These are phyloP conservation scores for Caenorhabditis virilis DNA, from an alignment of 2,888 invertebrate genomes.

Conservation along the genomic window DNA sequence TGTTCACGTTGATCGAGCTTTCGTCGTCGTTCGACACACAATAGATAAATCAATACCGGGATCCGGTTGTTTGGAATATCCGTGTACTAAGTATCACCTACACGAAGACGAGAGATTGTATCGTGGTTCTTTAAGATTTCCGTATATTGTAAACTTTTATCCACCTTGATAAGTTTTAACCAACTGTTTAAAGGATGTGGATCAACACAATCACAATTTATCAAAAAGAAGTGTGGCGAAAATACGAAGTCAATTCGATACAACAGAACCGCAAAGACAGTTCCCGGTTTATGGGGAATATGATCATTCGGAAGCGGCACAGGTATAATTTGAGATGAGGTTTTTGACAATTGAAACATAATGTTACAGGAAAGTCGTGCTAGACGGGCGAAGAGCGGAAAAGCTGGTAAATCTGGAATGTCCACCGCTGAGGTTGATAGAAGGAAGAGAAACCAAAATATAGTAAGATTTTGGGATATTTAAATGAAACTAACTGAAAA, in stretches of 20 bases:
- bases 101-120: slow-evolving; percentile 32
- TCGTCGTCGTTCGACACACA: slow-evolving; percentile 15
- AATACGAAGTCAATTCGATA: slow-evolving; percentile 3
- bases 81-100: slow-evolving; percentile 13
- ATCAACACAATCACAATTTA: background rate
- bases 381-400: background rate
- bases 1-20: slow-evolving; percentile 18
- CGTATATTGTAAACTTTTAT: background rate
- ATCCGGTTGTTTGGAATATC: slow-evolving; percentile 20
- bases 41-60: background rate
- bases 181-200: too few relatives aligned
- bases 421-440: background rate
- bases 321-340: background rate
- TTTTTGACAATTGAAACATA: background rate
- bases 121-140: slow-evolving; percentile 20
- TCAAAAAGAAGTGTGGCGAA: background rate
- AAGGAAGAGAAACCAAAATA: background rate
- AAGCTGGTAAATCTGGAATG: background rate
- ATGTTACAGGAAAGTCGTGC: background rate
- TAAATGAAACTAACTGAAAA: background rate
- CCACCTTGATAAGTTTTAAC: too few relatives aligned
- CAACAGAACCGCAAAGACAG: background rate
- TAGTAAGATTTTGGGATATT: slow-evolving; percentile 5
- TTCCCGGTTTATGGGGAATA: background rate
- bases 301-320: background rate